These are phyloP conservation scores for Eudyptes chrysolophus DNA, from an alignment of 2,113 vertebrate species.

Conservation along the genomic window DNA sequence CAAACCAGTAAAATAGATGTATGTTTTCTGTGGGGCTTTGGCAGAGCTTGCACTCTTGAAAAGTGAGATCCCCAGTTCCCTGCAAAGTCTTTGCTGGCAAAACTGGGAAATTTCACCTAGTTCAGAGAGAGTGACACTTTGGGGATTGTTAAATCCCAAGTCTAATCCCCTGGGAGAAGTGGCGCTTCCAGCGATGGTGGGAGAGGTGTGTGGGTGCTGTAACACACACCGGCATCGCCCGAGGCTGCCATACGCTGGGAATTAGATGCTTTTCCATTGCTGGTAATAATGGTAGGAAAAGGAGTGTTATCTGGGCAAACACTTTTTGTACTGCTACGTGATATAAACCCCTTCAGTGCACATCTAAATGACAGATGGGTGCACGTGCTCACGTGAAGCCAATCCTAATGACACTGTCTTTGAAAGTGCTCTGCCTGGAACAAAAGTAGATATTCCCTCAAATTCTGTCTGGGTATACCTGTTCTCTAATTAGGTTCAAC, in stretches of 20 bases:
- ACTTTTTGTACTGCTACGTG: neutral
- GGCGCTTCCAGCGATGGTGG: rapidly evolving
- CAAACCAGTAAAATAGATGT: neutral
- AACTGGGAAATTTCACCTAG: neutral
- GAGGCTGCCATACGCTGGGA: neutral
- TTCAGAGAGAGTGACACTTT: neutral
- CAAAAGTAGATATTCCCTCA: neutral
- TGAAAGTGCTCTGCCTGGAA: neutral
- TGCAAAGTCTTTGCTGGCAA: neutral
- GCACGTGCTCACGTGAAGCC: rapidly evolving
- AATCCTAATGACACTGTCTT: rapidly evolving
- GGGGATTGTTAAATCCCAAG: neutral
- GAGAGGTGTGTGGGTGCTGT: neutral
- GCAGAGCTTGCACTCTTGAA: neutral
- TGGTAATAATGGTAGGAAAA: neutral
- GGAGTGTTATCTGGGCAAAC: neutral
- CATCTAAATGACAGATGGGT: neutral
- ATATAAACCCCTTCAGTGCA: neutral
- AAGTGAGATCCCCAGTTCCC: neutral
- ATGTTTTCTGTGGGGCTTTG: neutral
- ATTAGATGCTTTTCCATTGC: neutral
- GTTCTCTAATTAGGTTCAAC: neutral
- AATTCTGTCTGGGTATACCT: neutral
- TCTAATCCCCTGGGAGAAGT: neutral
- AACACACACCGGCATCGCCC: rapidly evolving